These are phyloP conservation scores for Darwinula stevensoni DNA, from an alignment of 2,888 invertebrate genomes.

Conservation along the genomic window DNA sequence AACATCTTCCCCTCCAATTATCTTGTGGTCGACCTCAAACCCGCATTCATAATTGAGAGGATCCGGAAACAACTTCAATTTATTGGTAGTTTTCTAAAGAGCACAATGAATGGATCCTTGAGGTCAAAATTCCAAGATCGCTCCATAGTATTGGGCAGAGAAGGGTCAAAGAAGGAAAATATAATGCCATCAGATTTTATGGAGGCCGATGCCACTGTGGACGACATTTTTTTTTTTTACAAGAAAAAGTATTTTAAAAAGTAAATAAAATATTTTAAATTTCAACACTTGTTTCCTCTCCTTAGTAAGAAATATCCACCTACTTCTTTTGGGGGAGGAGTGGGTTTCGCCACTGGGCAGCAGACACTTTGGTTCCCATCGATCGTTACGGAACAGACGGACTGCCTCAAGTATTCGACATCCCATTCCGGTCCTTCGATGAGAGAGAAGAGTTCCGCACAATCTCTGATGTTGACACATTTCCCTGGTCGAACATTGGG, in stretches of 20 bases:
- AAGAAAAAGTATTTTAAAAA: not conserved
- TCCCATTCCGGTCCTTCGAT: not conserved
- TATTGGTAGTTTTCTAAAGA: not conserved
- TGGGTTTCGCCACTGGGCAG: not conserved
- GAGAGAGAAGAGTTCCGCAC: not conserved
- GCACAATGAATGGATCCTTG: too few relatives aligned
- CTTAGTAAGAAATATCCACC: too few relatives aligned
- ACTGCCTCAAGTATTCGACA: not conserved
- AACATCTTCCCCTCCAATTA: not conserved
- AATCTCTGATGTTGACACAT: not conserved
- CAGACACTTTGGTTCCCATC: not conserved
- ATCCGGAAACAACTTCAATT: not conserved
- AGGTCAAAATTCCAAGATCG: too few relatives aligned
- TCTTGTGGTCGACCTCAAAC: not conserved
- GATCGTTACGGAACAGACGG: not conserved
- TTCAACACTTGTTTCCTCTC: too few relatives aligned
- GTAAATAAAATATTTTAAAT: not conserved
- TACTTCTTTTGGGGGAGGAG: not conserved
- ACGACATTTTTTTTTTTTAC: not conserved
- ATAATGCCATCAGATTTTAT: too few relatives aligned
- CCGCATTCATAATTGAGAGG: not conserved
- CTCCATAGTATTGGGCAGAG: too few relatives aligned
- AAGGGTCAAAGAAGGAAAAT: too few relatives aligned
- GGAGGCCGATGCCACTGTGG: not conserved
- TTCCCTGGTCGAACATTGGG: slow-evolving; percentile 1